phyloP scores from a whole-genome alignment of 1,140 invertebrate species.

The Pseudoatta argentina region DNA sequence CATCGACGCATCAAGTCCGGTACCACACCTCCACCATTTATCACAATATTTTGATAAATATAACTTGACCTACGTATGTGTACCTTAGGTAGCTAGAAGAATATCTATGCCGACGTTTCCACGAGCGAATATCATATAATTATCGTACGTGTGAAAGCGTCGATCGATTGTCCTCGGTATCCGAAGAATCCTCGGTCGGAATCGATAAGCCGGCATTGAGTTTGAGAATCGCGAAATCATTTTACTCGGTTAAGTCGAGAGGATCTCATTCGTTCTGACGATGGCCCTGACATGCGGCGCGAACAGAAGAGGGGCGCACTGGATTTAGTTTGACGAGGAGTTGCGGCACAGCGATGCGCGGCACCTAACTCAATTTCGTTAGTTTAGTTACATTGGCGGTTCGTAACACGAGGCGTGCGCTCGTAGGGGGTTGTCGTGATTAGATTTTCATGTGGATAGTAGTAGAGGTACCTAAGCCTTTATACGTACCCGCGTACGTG shows the following conservation, averaged over 20 bases:
- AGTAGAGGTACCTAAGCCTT: constrained; percentile 72
- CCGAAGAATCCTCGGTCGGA: not conserved
- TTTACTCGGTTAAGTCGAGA: constrained; percentile 77
- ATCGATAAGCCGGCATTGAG: not conserved
- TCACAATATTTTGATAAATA: constrained; percentile 87
- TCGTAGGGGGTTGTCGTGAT: constrained; percentile 81
- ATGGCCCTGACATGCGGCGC: constrained; percentile 72
- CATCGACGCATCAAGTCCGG: not conserved
- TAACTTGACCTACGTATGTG: constrained; percentile 84
- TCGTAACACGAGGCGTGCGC: constrained; percentile 80
- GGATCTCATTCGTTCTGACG: constrained; percentile 58
- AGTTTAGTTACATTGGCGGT: constrained; percentile 84
- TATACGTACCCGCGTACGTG: constrained; percentile 67
- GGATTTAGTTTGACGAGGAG: constrained; percentile 82
- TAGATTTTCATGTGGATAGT: constrained; percentile 83
- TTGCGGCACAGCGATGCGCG: constrained; percentile 77
- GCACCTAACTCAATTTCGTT: constrained; percentile 83
- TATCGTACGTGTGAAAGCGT: constrained; percentile 13
- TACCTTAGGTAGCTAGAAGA: constrained; percentile 83
- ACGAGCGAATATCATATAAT: constrained; percentile 29
- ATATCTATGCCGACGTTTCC: constrained; percentile 77
- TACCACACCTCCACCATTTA: constrained; percentile 69
- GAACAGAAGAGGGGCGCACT: constrained; percentile 70
- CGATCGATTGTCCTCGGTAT: constrained; percentile 12
- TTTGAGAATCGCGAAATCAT: constrained; percentile 73